These are phyloP conservation scores for Cydia fagiglandana DNA, from an alignment of 1,140 invertebrate genomes.

Conservation along the genomic window DNA sequence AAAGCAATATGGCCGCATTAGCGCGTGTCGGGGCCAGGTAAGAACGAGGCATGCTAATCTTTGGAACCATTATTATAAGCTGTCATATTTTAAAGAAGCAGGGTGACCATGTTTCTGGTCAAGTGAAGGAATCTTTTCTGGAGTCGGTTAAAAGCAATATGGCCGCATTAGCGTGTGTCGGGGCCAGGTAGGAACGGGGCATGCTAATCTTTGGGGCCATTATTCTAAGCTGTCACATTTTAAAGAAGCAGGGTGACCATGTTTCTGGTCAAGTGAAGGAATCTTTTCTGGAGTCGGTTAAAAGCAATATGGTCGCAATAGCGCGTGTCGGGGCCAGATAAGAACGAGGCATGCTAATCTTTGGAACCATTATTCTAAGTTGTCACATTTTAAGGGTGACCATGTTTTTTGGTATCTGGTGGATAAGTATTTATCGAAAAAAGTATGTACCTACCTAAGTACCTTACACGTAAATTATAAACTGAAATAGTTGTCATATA, in stretches of 20 bases:
- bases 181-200: neutral
- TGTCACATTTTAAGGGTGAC: neutral
- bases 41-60: neutral
- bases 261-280: too few relatives aligned
- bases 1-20: neutral
- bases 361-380: neutral
- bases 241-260: neutral
- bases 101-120: neutral
- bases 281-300: too few relatives aligned
- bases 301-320: neutral
- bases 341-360: neutral
- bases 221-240: neutral
- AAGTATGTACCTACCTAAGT: too few relatives aligned
- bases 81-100: neutral
- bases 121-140: too few relatives aligned
- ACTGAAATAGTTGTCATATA: too few relatives aligned
- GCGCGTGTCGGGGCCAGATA: neutral
- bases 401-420: neutral
- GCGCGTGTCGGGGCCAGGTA: neutral
- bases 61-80: neutral
- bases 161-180: neutral
- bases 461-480: too few relatives aligned
- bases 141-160: neutral
- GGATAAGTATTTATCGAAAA: neutral
- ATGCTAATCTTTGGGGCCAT: neutral